Conservation (phyloP, 2,888 invertebrate genomes). For the Pollenia griseotomentosa region DNA sequence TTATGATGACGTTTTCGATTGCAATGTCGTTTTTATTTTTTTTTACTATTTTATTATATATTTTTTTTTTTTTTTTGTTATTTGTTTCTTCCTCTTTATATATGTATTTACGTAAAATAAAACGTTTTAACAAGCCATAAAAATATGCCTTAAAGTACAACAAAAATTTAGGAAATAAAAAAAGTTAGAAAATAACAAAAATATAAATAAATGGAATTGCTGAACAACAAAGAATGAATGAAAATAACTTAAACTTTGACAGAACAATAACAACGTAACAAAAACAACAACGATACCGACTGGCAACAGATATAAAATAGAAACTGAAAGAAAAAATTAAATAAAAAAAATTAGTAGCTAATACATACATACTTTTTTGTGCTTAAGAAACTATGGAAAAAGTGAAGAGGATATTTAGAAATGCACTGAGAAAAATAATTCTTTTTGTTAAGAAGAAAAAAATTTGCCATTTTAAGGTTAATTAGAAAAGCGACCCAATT, state of each 20-base stretch:
- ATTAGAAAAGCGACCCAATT: too few species aligned
- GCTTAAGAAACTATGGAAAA: not conserved
- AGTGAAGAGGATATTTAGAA: not conserved
- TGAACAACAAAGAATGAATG: conserved; percentile 29
- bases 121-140: conserved; percentile 63
- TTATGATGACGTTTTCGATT: conserved; percentile 51
- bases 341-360: conserved; percentile 1
- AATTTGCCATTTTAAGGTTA: too few species aligned
- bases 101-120: conserved; percentile 37
- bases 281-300: not conserved
- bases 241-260: conserved; percentile 65
- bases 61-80: not conserved
- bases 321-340: not conserved
- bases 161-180: not conserved
- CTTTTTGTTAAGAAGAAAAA: too few species aligned
- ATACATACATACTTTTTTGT: not conserved
- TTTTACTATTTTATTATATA: not conserved
- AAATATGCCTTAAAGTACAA: conserved; percentile 59
- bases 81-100: not conserved
- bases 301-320: conserved; percentile 6
- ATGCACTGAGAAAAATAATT: too few species aligned
- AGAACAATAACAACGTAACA: conserved; percentile 43
- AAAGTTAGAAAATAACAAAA: conserved; percentile 52
- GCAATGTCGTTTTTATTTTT: conserved; percentile 19
- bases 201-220: conserved; percentile 59